Evolutionary conservation across 30 jellyfish, hydroid and myxozoan genomes (phyloP).

Genomic region (Aurelia sp.): DNA sequence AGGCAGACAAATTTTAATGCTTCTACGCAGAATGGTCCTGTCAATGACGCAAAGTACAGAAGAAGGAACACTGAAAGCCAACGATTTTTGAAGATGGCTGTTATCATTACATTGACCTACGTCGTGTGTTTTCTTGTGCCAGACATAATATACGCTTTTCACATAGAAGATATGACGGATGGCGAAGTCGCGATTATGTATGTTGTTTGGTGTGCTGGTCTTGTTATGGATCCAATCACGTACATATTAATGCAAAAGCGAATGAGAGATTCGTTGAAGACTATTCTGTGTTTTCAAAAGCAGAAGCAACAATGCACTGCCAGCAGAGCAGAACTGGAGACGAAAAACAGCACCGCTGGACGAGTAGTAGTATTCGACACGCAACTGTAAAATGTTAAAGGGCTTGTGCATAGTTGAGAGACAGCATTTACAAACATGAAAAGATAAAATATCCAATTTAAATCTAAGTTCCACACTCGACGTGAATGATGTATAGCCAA

Average conservation of each 20-base stretch:
- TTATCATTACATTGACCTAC: not conserved
- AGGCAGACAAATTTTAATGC: not conserved
- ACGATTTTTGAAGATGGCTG: not conserved
- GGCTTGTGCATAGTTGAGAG: too few species aligned
- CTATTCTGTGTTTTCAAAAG: not conserved
- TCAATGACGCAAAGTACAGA: not conserved
- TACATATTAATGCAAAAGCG: not conserved
- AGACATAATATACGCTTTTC: not conserved
- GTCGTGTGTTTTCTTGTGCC: not conserved
- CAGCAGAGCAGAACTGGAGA: too few species aligned
- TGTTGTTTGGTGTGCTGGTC: not conserved
- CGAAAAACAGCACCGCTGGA: too few species aligned
- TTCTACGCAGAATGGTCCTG: not conserved
- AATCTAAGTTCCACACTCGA: too few species aligned
- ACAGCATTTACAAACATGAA: too few species aligned
- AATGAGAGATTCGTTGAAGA: not conserved
- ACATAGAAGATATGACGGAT: too few species aligned
- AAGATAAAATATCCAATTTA: too few species aligned
- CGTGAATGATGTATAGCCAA: too few species aligned
- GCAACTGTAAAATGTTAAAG: too few species aligned
- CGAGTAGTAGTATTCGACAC: too few species aligned
- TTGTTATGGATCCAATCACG: not conserved
- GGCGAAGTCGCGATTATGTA: not conserved
- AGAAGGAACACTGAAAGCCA: not conserved
- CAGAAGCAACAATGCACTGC: too few species aligned